Evolutionary conservation across 1,140 invertebrate genomes (phyloP).

Genomic region (Bombus affinis): DNA sequence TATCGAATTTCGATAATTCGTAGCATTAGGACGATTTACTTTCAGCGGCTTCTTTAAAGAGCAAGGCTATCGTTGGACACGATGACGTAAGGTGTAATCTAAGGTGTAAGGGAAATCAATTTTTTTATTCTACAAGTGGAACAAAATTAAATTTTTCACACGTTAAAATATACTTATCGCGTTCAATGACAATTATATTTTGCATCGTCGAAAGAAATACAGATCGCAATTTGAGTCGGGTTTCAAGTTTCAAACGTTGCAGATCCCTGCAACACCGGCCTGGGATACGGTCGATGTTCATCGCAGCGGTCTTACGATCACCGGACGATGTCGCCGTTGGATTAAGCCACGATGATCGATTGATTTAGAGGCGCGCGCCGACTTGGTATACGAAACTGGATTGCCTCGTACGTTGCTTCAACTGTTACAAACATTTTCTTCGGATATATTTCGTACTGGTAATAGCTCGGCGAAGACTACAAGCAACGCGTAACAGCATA

Average conservation of each 20-base stretch:
- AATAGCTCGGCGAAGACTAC: too few relatives aligned
- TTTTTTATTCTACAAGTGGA: neutral
- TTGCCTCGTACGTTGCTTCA: neutral
- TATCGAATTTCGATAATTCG: conserved; percentile 62
- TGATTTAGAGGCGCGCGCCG: conserved; percentile 1
- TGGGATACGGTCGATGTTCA: conserved; percentile 36
- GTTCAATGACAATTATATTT: neutral
- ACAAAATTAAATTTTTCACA: fast-evolving
- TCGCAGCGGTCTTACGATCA: conserved; percentile 29
- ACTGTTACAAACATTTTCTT: neutral
- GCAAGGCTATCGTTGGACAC: neutral
- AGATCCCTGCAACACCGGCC: conserved; percentile 55
- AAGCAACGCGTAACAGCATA: neutral
- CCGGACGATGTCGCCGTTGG: conserved; percentile 61
- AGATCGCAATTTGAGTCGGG: neutral
- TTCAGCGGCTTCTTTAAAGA: conserved; percentile 31
- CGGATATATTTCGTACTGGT: too few relatives aligned
- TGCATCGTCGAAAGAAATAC: neutral
- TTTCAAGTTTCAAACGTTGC: neutral
- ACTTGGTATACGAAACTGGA: neutral
- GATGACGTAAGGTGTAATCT: neutral
- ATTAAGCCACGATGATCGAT: conserved; percentile 42
- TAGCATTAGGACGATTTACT: conserved; percentile 18
- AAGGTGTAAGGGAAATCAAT: too few relatives aligned
- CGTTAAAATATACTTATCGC: neutral